Evolutionary conservation across 2,797 vertebrate species (phyloP).

Genomic region (Manis javanica): DNA sequence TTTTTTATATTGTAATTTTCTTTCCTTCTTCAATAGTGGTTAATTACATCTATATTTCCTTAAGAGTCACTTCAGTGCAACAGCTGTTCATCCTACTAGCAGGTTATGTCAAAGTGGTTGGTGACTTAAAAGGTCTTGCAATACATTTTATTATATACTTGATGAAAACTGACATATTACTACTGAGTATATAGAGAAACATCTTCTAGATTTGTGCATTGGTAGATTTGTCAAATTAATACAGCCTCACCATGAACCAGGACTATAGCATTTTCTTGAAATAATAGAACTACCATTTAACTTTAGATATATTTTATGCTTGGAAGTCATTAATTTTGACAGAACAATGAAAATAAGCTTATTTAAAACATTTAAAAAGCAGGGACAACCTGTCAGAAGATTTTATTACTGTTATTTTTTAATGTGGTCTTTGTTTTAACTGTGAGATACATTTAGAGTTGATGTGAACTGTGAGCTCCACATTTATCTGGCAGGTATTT

Average conservation of each 20-base stretch:
- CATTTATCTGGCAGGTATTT: conserved; percentile 1
- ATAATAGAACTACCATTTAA: conserved; percentile 71
- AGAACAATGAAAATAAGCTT: conserved; percentile 69
- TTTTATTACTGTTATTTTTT: neutral
- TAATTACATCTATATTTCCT: conserved; percentile 75
- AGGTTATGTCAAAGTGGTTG: conserved; percentile 70
- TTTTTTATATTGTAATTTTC: conserved; percentile 16
- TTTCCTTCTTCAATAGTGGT: conserved; percentile 42
- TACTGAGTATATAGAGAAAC: conserved; percentile 71
- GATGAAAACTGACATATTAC: conserved; percentile 80
- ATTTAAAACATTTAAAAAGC: neutral
- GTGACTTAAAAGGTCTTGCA: conserved; percentile 80
- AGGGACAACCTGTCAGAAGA: neutral
- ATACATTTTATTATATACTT: conserved; percentile 71
- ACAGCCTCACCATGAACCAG: conserved; percentile 49
- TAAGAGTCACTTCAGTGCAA: conserved; percentile 70
- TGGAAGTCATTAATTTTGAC: conserved; percentile 75
- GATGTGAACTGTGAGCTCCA: neutral
- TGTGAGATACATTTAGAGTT: neutral
- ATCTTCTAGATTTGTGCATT: conserved; percentile 63
- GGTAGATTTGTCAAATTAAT: conserved; percentile 67
- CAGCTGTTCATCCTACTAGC: conserved; percentile 72
- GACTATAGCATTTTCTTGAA: conserved; percentile 71
- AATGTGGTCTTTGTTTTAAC: neutral
- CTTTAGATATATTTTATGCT: conserved; percentile 75